Conservation (phyloP, 2,888 invertebrate genomes). For the Eupithecia subfuscata region DNA sequence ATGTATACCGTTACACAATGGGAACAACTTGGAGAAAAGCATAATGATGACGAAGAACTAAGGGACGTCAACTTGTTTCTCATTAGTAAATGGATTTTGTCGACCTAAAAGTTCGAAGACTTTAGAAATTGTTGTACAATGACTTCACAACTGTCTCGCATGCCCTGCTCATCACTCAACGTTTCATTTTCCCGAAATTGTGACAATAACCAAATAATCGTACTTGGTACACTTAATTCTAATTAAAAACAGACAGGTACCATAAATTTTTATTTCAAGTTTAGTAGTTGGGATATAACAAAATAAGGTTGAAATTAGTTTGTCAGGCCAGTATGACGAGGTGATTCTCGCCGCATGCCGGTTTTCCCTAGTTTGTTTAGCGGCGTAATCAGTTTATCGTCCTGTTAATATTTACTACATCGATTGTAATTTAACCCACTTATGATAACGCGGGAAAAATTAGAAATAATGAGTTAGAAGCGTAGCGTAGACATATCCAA, state of each 20-base stretch:
- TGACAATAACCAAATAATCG: background rate
- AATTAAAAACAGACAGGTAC: background rate
- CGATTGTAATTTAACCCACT: conserved; percentile 57
- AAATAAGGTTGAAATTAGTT: conserved; percentile 22
- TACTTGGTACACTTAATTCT: background rate
- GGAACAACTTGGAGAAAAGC: background rate
- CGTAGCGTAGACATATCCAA: too few relatives aligned
- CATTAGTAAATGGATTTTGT: conserved; percentile 2
- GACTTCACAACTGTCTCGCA: background rate
- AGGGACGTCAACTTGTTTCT: background rate
- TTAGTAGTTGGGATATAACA: background rate
- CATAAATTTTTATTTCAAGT: background rate
- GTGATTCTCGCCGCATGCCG: conserved; percentile 40
- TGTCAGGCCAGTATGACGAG: conserved; percentile 10
- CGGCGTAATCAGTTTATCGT: conserved; percentile 48
- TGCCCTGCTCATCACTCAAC: background rate
- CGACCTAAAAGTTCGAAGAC: background rate
- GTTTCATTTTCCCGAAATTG: background rate
- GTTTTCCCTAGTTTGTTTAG: conserved; percentile 46
- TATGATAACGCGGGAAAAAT: conserved; percentile 40
- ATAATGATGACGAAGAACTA: background rate
- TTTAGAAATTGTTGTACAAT: background rate
- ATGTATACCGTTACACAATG: background rate
- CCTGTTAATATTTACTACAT: conserved; percentile 52
- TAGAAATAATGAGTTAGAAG: too few relatives aligned